Conservation (phyloP, 1,140 invertebrate species). For the Lepidurus apus region DNA sequence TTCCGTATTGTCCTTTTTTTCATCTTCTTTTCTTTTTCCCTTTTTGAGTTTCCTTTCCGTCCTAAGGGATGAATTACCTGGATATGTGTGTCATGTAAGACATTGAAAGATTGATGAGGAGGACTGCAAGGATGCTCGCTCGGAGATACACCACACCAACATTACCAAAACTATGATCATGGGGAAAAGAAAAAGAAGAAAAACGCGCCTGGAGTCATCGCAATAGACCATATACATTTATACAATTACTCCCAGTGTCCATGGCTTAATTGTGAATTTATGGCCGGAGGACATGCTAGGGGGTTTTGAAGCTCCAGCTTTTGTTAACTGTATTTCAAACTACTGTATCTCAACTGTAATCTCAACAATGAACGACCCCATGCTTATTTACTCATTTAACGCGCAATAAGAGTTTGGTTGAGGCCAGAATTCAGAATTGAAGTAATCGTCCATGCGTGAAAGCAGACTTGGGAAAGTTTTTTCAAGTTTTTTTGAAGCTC, state of each 20-base stretch:
- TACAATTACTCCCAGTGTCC: no score
- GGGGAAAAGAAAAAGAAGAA: not conserved
- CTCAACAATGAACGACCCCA: no score
- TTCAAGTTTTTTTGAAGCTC: not conserved
- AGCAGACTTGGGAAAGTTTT: not conserved
- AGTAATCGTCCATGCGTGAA: not conserved
- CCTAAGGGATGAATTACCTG: conserved; percentile 12
- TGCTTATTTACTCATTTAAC: no score
- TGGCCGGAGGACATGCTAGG: no score
- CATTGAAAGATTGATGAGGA: not conserved
- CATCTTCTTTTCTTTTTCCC: not conserved
- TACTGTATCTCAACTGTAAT: no score
- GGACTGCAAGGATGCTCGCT: not conserved
- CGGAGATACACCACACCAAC: not conserved
- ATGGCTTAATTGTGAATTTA: no score
- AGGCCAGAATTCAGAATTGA: not conserved
- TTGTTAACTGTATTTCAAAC: no score
- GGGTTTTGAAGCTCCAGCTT: no score
- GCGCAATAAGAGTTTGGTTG: no score
- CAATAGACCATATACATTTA: no score
- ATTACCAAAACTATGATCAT: not conserved
- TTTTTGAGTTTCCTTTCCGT: not conserved
- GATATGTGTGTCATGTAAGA: conserved; percentile 15
- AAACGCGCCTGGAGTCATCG: no score
- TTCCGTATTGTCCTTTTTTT: not conserved